phyloP scores from a whole-genome alignment of 2,888 invertebrate genomes.

The Rapana venosa region DNA sequence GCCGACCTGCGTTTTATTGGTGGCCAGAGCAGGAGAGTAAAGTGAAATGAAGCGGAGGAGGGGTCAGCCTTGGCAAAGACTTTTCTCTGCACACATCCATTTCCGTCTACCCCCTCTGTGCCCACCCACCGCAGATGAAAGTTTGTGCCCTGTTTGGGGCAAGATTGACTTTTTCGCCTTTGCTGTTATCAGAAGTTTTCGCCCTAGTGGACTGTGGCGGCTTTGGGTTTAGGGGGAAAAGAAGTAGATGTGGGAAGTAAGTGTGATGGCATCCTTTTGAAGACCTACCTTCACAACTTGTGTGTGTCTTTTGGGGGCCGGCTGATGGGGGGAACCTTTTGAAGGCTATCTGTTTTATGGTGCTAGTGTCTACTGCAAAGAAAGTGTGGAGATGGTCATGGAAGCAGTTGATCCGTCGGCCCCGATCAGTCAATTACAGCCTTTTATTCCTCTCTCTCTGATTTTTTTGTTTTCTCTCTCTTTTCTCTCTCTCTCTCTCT shows the following conservation, averaged over 20 bases:
- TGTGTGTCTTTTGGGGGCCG: too few species aligned
- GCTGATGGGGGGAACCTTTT: too few species aligned
- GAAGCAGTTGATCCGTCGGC: too few species aligned
- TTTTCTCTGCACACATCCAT: constrained; percentile 9
- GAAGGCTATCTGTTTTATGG: too few species aligned
- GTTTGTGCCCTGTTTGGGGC: neutral
- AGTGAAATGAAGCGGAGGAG: constrained; percentile 21
- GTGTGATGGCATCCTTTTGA: neutral
- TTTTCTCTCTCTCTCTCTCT: neutral
- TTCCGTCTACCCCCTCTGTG: neutral
- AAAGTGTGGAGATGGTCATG: too few species aligned
- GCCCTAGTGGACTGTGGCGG: neutral
- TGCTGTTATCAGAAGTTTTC: neutral
- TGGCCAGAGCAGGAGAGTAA: neutral
- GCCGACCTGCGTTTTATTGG: neutral
- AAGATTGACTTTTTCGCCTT: neutral
- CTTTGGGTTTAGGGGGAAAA: neutral
- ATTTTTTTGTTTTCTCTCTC: too few species aligned
- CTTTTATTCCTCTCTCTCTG: too few species aligned
- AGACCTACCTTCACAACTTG: too few species aligned
- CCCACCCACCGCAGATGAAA: neutral
- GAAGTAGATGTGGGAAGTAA: neutral
- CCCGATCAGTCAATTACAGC: too few species aligned
- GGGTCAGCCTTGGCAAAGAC: neutral
- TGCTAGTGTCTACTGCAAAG: too few species aligned